Percentiles rank a stretch among this genome's conserved stretches.
Evolutionary conservation across 2,888 invertebrate genomes (phyloP).

Genomic region (Tachina grossa): DNA sequence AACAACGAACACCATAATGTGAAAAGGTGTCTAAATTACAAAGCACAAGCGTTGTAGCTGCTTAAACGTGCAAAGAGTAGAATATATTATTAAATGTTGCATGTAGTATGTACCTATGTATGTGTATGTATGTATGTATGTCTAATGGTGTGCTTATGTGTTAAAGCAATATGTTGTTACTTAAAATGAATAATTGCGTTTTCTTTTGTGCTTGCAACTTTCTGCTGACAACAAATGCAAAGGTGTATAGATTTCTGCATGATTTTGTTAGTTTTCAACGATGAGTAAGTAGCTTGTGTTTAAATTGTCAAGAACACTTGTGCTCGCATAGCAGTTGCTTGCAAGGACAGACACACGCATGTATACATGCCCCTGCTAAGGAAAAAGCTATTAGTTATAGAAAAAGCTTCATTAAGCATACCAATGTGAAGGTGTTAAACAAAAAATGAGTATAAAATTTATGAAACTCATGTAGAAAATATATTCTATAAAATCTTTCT

Average conservation of each 20-base stretch:
- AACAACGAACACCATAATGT: background rate
- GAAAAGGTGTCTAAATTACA: background rate
- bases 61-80: slow-evolving; percentile 21
- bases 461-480: slow-evolving; percentile 28
- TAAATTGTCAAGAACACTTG: slow-evolving; percentile 65
- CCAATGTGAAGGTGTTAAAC: slow-evolving; percentile 41
- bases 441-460: slow-evolving; percentile 3
- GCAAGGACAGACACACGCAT: background rate
- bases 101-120: background rate
- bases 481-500: slow-evolving; percentile 22
- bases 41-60: background rate
- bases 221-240: slow-evolving; percentile 37
- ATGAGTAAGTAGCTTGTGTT: slow-evolving; percentile 58
- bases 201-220: slow-evolving; percentile 20
- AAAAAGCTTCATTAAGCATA: slow-evolving; percentile 49
- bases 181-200: slow-evolving; percentile 67
- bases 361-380: background rate
- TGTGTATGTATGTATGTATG: background rate
- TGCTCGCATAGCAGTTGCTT: slow-evolving; percentile 35
- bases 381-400: slow-evolving; percentile 35
- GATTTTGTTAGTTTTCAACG: slow-evolving; percentile 25
- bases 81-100: slow-evolving; percentile 31
- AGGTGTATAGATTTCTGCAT: slow-evolving; percentile 39
- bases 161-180: slow-evolving; percentile 66
- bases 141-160: slow-evolving; percentile 62